Base-by-base conservation (phyloP, 2,888 invertebrate species). In the Lordiphosa andalusiaca region DNA sequence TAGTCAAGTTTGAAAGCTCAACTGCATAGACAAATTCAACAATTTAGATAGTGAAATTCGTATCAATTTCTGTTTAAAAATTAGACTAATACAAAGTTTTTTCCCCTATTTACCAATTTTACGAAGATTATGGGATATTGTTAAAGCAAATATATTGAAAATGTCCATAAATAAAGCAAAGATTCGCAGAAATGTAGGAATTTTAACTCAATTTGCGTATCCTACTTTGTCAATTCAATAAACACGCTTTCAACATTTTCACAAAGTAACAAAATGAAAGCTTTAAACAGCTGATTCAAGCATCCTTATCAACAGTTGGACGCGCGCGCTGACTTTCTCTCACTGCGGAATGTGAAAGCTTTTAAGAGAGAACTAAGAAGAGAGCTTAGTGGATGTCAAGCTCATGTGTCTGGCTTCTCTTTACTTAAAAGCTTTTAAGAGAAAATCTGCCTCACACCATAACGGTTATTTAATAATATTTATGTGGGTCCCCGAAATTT, bases 381-480 rank as follows among this genome's bases (percentile, higher is more conserved):
- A 9, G n/a, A 38, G 19, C 10, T 10, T 0, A 53, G 64, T 68
- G 73, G 71, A 10, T 41, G 2, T 38, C 10, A 81, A 81, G 81
- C 77, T 55, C 5, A 5, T 4, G 4, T 23, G 16, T 6, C 6
- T 4, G 9, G 4, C 2, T 41, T 35, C 83, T 62, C 75, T 78
- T 74, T 1, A 4, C 1, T 1, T 0, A 0, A 1, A 5, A 71
- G 73, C 81, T 84, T 76, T 81, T 58, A 77, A 77, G 77, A 76
- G 77, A 36, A 5, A 36, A 5, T 5, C 10, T 1, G 4, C 4
- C 3, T 5, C 41, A 21, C 6, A 9, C 6, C 4, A 16, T 16
- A 21, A 6, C 4, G 7, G 23, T 21, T 36, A 19, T 54, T 48
- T 21, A 48, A 16, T 33, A 4, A 49, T 53, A 16, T 56, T 44